Evolutionary conservation across 2,888 invertebrate genomes (phyloP).

Genomic region (Phytoseiulus persimilis): DNA sequence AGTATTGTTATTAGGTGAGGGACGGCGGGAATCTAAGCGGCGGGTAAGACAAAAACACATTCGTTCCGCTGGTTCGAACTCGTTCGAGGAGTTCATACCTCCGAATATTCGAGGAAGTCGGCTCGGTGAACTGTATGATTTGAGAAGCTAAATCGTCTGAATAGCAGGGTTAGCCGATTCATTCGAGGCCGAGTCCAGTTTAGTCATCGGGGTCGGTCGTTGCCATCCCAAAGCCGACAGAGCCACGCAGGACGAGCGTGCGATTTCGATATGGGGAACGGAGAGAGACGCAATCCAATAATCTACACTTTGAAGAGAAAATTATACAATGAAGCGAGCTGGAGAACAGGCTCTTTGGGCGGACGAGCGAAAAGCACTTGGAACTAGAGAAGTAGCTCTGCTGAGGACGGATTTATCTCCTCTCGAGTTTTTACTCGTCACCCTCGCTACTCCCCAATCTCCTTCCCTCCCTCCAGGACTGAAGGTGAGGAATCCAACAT

Average conservation of each 20-base stretch:
- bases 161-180: constrained; percentile 5
- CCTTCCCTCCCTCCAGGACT: not conserved
- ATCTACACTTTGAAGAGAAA: not conserved
- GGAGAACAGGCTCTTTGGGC: not conserved
- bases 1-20: not conserved
- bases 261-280: not conserved
- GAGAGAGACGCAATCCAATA: not conserved
- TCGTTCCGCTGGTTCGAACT: not conserved
- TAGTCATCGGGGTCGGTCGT: not conserved
- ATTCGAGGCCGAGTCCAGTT: not conserved
- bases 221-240: not conserved
- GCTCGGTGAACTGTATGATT: not conserved
- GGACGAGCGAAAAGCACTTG: not conserved
- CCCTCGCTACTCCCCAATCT: not conserved
- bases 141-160: not conserved
- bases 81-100: not conserved
- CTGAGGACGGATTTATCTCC: not conserved
- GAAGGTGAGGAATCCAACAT: not conserved
- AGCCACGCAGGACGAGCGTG: not conserved
- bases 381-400: not conserved
- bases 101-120: not conserved
- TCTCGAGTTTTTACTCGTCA: not conserved
- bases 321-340: not conserved
- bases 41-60: not conserved
- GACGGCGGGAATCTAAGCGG: not conserved